Evolutionary conservation across 2,888 invertebrate genomes (phyloP).

Genomic region (Rhogogaster chlorosoma): DNA sequence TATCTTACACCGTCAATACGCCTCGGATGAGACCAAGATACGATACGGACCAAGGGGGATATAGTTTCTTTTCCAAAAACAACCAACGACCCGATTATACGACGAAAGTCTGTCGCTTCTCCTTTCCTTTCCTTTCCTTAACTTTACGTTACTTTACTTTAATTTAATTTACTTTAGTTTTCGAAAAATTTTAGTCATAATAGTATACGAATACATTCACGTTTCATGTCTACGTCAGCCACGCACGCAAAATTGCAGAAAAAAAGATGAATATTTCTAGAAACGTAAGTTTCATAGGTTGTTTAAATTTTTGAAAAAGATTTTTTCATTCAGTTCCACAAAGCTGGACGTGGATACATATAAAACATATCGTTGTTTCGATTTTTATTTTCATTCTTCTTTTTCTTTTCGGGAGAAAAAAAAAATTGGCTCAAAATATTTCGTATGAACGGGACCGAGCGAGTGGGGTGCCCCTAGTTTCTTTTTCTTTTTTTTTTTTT

Average conservation of each 20-base stretch:
- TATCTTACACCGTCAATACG: constrained; percentile 11
- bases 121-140: not conserved
- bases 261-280: no score
- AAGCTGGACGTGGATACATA: no score
- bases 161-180: not conserved
- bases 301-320: not conserved
- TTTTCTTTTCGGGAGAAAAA: constrained; percentile 54
- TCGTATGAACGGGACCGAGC: constrained; percentile 57
- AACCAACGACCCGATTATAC: not conserved
- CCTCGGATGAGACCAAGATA: constrained; percentile 13
- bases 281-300: not conserved
- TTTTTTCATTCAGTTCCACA: not conserved
- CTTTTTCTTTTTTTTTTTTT: no score
- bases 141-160: not conserved
- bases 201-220: not conserved
- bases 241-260: no score
- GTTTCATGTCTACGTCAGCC: no score
- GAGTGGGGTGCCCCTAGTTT: not conserved
- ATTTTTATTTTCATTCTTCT: not conserved
- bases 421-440: constrained; percentile 63
- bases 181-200: not conserved
- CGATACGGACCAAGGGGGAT: constrained; percentile 6
- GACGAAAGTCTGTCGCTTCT: not conserved
- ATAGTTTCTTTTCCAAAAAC: constrained; percentile 17
- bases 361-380: not conserved